Conservation (phyloP, 1,140 invertebrate species). For the Piezodorus guildinii region DNA sequence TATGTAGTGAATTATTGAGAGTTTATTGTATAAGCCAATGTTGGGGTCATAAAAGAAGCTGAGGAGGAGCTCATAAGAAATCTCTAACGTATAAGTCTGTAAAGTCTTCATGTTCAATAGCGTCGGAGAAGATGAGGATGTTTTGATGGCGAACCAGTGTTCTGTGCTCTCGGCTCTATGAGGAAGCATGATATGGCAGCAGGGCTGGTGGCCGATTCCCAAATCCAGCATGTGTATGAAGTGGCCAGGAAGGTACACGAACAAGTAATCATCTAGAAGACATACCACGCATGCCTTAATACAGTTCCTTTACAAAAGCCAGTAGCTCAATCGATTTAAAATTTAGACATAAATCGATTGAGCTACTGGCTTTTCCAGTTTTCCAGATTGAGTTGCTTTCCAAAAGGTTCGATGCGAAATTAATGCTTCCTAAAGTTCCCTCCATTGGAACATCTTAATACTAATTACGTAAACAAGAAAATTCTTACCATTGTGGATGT, state of each 20-base stretch:
- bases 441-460: too few species aligned
- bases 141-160: background rate
- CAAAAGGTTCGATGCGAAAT: too few species aligned
- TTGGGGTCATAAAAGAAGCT: constrained; percentile 45
- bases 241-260: constrained; percentile 62
- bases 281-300: background rate
- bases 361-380: too few species aligned
- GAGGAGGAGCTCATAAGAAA: constrained; percentile 48
- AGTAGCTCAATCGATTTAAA: too few species aligned
- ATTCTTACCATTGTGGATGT: too few species aligned
- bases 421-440: too few species aligned
- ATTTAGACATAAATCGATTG: too few species aligned
- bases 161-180: constrained; percentile 20
- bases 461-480: too few species aligned
- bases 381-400: too few species aligned
- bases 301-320: too few species aligned
- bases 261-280: constrained; percentile 52
- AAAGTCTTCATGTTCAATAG: background rate
- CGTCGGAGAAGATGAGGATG: constrained; percentile 38
- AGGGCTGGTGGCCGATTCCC: constrained; percentile 63
- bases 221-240: constrained; percentile 72
- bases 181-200: constrained; percentile 53
- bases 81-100: constrained; percentile 39
- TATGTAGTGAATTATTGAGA: constrained; percentile 68
- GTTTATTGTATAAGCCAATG: constrained; percentile 36